A percentile compares a stretch with the other conserved stretches of the same genome.
These are phyloP conservation scores for Eurois occulta DNA, from an alignment of 2,888 invertebrate genomes.

Conservation along the genomic window DNA sequence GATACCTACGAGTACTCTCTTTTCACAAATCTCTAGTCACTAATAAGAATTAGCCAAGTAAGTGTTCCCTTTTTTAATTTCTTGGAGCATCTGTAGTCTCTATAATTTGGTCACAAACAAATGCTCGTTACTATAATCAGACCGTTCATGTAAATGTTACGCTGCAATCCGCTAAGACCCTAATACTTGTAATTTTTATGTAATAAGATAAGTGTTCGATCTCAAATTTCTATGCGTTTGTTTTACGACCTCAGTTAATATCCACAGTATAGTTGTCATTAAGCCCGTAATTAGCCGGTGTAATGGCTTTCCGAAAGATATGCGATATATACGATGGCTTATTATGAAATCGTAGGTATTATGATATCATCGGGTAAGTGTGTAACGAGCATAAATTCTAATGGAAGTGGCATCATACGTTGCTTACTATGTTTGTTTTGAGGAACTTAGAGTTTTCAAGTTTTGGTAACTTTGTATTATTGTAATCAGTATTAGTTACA, in stretches of 20 bases:
- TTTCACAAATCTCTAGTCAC: neutral
- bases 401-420: conserved; percentile 57
- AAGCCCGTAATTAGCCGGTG: conserved; percentile 59
- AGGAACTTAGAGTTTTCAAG: neutral
- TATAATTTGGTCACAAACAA: neutral
- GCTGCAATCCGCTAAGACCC: conserved; percentile 28
- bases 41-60: neutral
- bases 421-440: conserved; percentile 35
- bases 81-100: neutral
- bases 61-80: neutral
- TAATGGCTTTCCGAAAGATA: conserved; percentile 55
- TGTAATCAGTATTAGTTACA: neutral
- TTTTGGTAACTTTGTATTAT: neutral
- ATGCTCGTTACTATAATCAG: neutral
- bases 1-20: too few relatives aligned
- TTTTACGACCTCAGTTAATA: conserved; percentile 61
- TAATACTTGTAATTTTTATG: conserved; percentile 61
- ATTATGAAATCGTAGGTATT: conserved; percentile 62
- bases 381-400: conserved; percentile 43
- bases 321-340: conserved; percentile 41
- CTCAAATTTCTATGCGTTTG: conserved; percentile 62
- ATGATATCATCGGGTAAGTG: conserved; percentile 48
- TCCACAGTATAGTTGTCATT: conserved; percentile 55
- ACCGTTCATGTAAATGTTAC: conserved; percentile 26
- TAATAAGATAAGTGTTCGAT: conserved; percentile 56